Evolutionary conservation across 2,797 vertebrate species (phyloP), one percentile per base, ranked within the genome.

Genomic region (Hemibagrus guttatus): DNA sequence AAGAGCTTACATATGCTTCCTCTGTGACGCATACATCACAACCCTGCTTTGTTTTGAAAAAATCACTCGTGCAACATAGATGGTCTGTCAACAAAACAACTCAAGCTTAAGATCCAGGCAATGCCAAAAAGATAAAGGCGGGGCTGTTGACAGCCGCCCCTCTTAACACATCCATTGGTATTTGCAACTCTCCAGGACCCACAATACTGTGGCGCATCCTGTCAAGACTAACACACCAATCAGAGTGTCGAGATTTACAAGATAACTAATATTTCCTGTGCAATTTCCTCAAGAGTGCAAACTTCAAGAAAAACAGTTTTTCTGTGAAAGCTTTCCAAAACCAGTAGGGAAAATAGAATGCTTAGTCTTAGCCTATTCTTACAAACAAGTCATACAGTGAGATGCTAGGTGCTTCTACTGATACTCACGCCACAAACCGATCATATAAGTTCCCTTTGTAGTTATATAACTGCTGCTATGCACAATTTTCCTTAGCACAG

Each of bases 191-290:
- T 79, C 61, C 26, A 52, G 74, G 52, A 31, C 35, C 52, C 76
- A 46, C n/a, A 66, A 66, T 35, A 52, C 63, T 19, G 52, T 0
- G 23, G 23, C 23, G 46, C 58, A 46, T 46, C 58, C 56, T 39
- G 75, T 78, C 54, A 35, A 56, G 78, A 61, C 35, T n/a, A 80
- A 61, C 31, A 54, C 49, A 39, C 78, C 23, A 63, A 63, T 81
- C 79, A 81, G 49, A 54, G 39, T 46, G 58, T n/a, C 63, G 4
- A 66, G 63, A 82, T 66, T 52, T 66, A 68, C 9, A 54, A 68
- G 81, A 83, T 68, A 54, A 83, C 17, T 54, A 66, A 66, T 66
- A 83, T 66, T 83, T 68, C 46, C n/a, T 83, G 63, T n/a, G 63
- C 23, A 83, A 83, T 83, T 82, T 68, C 61, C 81, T 23, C 59